Evolutionary conservation across 2,797 vertebrate genomes (phyloP).

Genomic region (Pygocentrus nattereri): DNA sequence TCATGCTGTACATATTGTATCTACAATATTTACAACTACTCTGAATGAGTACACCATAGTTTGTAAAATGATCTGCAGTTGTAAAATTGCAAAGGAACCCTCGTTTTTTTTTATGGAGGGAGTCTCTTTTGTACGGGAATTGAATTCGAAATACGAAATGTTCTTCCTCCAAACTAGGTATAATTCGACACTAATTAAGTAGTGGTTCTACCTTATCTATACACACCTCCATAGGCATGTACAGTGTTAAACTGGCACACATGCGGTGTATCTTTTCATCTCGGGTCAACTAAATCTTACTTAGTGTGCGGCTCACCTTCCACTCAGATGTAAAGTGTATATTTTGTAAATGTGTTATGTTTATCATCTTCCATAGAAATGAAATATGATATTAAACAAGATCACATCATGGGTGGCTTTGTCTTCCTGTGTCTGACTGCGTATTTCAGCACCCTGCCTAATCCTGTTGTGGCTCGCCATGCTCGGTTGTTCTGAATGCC

Average conservation of each 20-base stretch:
- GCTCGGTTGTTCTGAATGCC: slow-evolving; percentile 24
- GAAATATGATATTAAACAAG: slow-evolving; percentile 74
- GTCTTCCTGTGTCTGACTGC: slow-evolving; percentile 3
- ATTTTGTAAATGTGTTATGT: slow-evolving; percentile 82
- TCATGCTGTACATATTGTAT: slow-evolving; percentile 74
- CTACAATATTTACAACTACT: slow-evolving; percentile 64
- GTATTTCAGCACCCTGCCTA: neutral
- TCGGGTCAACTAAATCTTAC: neutral
- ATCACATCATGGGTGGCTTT: slow-evolving; percentile 49
- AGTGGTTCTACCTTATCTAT: neutral
- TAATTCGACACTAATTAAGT: slow-evolving; percentile 11
- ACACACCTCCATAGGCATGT: slow-evolving; percentile 8
- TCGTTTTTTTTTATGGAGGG: slow-evolving; percentile 9
- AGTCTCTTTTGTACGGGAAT: neutral
- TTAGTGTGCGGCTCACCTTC: neutral
- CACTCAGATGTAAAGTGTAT: slow-evolving; percentile 59
- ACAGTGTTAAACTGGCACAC: neutral
- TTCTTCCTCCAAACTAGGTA: neutral
- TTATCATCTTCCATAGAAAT: slow-evolving; percentile 71
- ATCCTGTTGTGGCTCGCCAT: neutral
- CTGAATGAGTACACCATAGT: slow-evolving; percentile 58
- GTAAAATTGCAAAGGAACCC: neutral
- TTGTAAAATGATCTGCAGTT: slow-evolving; percentile 32
- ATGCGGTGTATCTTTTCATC: neutral
- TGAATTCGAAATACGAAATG: neutral